Percentiles rank a stretch among this genome's conserved stretches.
Conservation (phyloP, 35 echinoderm and acorn worm species). For the Lytechinus variegatus region DNA sequence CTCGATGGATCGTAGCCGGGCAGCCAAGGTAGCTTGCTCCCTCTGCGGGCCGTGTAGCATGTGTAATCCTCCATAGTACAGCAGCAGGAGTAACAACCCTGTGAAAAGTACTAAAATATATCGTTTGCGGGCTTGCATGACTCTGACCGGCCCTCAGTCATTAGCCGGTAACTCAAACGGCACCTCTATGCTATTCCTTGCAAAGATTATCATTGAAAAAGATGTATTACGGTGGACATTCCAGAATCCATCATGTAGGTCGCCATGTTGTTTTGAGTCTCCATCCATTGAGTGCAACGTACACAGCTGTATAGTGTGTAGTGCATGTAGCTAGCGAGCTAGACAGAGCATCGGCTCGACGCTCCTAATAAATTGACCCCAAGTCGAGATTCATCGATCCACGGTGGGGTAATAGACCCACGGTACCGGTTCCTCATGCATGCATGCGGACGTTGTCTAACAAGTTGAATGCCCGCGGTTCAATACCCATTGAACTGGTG, state of each 20-base stretch:
- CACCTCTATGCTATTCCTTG: not conserved
- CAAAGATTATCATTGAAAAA: not conserved
- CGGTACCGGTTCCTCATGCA: too few species aligned
- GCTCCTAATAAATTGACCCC: too few species aligned
- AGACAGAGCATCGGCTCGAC: too few species aligned
- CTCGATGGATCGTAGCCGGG: constrained; percentile 39
- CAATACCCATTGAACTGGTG: too few species aligned
- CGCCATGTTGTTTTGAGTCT: constrained; percentile 32
- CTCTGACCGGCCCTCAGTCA: constrained; percentile 23
- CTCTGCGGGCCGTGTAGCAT: constrained; percentile 56
- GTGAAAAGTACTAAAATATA: constrained; percentile 82
- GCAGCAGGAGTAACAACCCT: constrained; percentile 73
- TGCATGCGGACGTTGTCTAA: too few species aligned
- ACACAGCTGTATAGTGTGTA: too few species aligned
- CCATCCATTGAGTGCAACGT: not conserved
- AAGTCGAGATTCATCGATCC: too few species aligned
- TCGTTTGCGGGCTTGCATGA: constrained; percentile 90
- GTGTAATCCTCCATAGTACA: constrained; percentile 85
- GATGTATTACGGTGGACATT: constrained; percentile 2
- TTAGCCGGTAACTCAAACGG: constrained; percentile 31
- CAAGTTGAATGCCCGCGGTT: too few species aligned
- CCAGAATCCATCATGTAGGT: constrained; percentile 12
- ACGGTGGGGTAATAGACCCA: too few species aligned
- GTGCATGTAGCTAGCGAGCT: not conserved
- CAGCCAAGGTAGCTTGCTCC: constrained; percentile 40